Conservation (phyloP, 2,113 vertebrate species). For the Siniperca chuatsi region DNA sequence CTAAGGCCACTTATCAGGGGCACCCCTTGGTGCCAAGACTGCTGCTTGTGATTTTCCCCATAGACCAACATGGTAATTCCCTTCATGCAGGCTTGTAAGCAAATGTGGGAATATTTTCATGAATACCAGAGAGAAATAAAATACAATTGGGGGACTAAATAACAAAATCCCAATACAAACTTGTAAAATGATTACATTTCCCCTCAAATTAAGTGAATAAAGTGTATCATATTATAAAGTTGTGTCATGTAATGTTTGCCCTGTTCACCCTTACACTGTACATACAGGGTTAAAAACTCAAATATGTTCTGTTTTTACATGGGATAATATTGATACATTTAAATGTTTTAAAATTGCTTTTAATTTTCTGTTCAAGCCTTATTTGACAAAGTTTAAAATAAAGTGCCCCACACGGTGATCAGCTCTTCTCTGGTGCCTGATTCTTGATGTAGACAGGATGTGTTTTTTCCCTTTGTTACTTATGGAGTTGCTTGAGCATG, state of each 20-base stretch:
- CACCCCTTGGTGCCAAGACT: not conserved
- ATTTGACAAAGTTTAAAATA: not conserved
- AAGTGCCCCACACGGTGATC: not conserved
- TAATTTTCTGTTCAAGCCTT: not conserved
- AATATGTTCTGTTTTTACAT: not conserved
- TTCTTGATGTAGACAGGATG: not conserved
- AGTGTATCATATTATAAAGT: not conserved
- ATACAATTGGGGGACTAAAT: not conserved
- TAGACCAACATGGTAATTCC: not conserved
- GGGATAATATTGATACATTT: not conserved
- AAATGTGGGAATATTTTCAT: not conserved
- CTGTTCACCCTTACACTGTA: not conserved
- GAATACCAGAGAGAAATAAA: not conserved
- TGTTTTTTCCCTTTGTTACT: not conserved
- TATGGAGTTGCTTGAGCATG: not conserved
- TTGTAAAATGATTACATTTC: not conserved
- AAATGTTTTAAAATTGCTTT: not conserved
- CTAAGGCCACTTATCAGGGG: not conserved
- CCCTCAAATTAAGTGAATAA: not conserved
- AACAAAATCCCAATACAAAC: not conserved
- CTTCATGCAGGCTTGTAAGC: not conserved
- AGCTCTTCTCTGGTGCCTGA: not conserved
- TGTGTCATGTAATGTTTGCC: not conserved
- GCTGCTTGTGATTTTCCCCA: conserved; percentile 2
- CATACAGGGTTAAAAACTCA: not conserved